Evolutionary conservation across 2,113 vertebrate genomes (phyloP).

Genomic region (Podarcis muralis): DNA sequence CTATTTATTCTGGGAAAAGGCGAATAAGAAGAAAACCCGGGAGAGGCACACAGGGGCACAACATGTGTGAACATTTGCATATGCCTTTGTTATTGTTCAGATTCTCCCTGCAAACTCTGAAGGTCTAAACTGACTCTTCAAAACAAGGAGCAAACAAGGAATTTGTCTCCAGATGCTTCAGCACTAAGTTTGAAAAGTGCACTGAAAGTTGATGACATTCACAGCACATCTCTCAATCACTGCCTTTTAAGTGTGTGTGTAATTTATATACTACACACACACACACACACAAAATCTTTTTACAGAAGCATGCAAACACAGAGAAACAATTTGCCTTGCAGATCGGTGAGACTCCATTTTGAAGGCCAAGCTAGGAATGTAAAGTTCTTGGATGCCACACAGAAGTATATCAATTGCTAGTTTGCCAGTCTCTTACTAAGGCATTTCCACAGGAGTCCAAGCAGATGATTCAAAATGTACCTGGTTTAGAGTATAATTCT

Average conservation of each 20-base stretch:
- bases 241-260: no score
- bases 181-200: neutral
- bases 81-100: conserved; percentile 9
- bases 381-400: neutral
- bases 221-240: neutral
- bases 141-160: neutral
- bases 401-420: neutral
- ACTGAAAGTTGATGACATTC: neutral
- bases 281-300: neutral
- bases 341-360: neutral
- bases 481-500: neutral
- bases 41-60: neutral
- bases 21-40: neutral
- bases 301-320: neutral
- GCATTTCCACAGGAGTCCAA: neutral
- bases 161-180: neutral
- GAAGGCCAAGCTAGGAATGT: neutral
- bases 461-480: neutral
- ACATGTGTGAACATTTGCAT: neutral
- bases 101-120: neutral
- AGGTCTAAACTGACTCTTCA: neutral
- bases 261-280: neutral
- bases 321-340: neutral
- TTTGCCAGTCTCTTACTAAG: neutral
- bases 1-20: neutral